Evolutionary conservation across 2,113 vertebrate genomes (phyloP).

Genomic region (Lanius ludovicianus): DNA sequence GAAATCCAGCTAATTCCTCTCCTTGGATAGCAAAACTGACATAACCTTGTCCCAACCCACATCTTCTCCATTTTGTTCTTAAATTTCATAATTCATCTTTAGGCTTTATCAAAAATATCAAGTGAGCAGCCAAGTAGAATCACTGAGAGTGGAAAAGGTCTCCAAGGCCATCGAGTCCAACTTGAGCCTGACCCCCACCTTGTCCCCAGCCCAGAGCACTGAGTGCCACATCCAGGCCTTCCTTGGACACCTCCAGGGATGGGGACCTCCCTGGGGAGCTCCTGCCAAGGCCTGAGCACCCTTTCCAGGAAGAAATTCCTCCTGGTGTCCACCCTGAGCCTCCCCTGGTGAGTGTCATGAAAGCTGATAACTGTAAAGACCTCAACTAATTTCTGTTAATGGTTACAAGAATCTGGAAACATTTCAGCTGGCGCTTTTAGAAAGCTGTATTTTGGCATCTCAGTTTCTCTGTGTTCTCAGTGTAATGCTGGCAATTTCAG

Average conservation of each 20-base stretch:
- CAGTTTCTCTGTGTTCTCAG: background rate
- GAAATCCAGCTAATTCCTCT: background rate
- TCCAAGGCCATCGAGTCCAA: too few relatives aligned
- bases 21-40: background rate
- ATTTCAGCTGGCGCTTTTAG: background rate
- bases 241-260: background rate
- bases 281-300: accelerated
- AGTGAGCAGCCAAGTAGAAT: background rate
- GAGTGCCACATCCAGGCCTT: background rate
- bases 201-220: background rate
- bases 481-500: background rate
- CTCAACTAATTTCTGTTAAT: background rate
- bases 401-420: background rate
- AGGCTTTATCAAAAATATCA: background rate
- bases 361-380: background rate
- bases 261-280: background rate
- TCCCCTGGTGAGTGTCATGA: background rate
- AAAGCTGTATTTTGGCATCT: background rate
- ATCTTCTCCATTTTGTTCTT: background rate
- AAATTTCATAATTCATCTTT: background rate
- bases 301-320: background rate
- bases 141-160: background rate
- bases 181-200: background rate
- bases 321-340: background rate
- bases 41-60: background rate